These are phyloP conservation scores for Antedon mediterranea DNA, from an alignment of 53 echinoderm and acorn worm genomes.

Conservation along the genomic window DNA sequence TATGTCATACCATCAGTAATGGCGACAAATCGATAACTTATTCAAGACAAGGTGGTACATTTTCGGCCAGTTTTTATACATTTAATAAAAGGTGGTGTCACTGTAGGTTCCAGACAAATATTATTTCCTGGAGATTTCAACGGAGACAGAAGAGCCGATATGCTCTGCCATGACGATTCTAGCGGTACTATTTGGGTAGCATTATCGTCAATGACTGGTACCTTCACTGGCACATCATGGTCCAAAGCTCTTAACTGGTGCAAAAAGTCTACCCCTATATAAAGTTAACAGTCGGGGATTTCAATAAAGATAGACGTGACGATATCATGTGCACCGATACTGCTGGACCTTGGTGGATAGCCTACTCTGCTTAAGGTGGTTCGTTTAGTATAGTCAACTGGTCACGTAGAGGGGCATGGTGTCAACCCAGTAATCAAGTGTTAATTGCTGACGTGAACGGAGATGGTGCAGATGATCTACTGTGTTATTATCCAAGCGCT, in stretches of 20 bases:
- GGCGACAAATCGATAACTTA: conserved; percentile 3
- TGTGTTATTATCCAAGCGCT: background rate
- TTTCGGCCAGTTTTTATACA: background rate
- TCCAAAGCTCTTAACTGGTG: too few relatives aligned
- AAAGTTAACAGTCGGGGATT: too few relatives aligned
- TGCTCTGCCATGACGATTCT: conserved; percentile 1
- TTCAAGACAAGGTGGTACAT: background rate
- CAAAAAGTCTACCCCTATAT: too few relatives aligned
- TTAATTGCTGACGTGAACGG: background rate
- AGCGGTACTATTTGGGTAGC: conserved; percentile 3
- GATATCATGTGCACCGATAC: too few relatives aligned
- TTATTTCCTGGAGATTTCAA: conserved; percentile 1
- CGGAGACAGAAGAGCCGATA: background rate
- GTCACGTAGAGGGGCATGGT: background rate
- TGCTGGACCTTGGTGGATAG: background rate
- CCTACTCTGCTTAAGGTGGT: background rate
- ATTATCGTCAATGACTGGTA: too few relatives aligned
- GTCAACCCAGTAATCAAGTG: background rate
- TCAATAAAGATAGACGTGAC: too few relatives aligned
- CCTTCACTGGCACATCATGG: too few relatives aligned
- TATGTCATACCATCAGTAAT: background rate
- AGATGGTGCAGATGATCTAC: background rate
- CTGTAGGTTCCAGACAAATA: background rate
- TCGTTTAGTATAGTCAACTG: background rate
- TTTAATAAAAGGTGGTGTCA: background rate